Base-by-base conservation (phyloP, 2,113 vertebrate genomes). In the Puma concolor region DNA sequence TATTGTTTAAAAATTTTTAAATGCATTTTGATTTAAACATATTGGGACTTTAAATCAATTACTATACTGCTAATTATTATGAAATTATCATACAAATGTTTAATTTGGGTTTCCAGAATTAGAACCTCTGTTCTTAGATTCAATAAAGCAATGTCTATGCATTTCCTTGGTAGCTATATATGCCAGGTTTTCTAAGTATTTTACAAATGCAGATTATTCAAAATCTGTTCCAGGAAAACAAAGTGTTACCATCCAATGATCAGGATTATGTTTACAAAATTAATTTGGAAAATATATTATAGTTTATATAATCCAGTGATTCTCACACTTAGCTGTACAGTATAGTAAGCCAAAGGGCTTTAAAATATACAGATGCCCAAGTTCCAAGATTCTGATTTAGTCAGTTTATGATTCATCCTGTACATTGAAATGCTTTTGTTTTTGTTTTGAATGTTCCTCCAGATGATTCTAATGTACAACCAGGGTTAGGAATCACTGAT, bases 1-100 rank as follows among this genome's bases (percentile, higher is more conserved):
- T 60, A 88, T 63, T 66, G 23, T 81, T 92, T 76, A 29, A 72
- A 57, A 63, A 67, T 50, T 94, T 91, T 83, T 44, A 83, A 95
- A 92, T 64, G 19, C 10, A 95, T 83, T 92, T 95, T 92, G 33
- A 95, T 69, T 92, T 92, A 72, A 90, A 90, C 21, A 95, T 84
- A 80, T 29, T 2, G 91, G 4, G 21, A 41, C 38, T 57, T 94
- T 79, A 91, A 87, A 79, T 92, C 44, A 95, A 76, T 71, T 77
- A 52, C 44, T 74, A 76, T 82, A 77, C 31, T 81, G 41, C 14
- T 88, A 71, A 71, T 72, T 23, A 96, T 84, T 64, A 96, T 84
- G 44, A 84, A 94, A 95, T 96, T 63, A 93, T 23, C 29, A 96
- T 36, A 79, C 4, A 94, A 64, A 77, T 13, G 64, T 82, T 85